Percentiles rank a stretch among this genome's conserved stretches.
Conservation (phyloP, 1,140 invertebrate species). For the Coenobita brevimanus region DNA sequence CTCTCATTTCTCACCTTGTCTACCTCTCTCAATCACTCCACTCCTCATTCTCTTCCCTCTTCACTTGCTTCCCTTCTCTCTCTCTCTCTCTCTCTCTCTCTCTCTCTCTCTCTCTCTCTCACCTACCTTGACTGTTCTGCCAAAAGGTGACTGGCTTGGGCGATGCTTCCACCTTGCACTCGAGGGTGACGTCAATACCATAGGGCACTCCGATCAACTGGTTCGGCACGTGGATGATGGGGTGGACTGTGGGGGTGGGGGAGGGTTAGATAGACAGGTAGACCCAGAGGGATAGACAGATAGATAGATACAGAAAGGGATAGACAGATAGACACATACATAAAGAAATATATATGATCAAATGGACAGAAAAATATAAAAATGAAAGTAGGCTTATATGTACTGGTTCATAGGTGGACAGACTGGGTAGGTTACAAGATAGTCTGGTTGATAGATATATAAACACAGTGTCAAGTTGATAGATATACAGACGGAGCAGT, state of each 20-base stretch:
- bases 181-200: conserved; percentile 73
- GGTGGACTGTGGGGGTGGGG: conserved; percentile 69
- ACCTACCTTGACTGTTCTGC: conserved; percentile 71
- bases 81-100: background rate
- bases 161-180: conserved; percentile 74
- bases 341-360: too few relatives aligned
- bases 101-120: conserved; percentile 57
- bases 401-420: too few relatives aligned
- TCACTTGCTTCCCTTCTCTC: background rate
- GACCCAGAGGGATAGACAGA: too few relatives aligned
- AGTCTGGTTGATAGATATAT: too few relatives aligned
- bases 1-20: conserved; percentile 54
- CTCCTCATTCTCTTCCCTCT: background rate
- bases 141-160: conserved; percentile 75
- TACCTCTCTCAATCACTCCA: conserved; percentile 19
- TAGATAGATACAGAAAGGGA: too few relatives aligned
- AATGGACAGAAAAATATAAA: too few relatives aligned
- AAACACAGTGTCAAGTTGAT: too few relatives aligned
- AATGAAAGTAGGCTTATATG: too few relatives aligned
- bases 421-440: too few relatives aligned
- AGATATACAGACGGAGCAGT: too few relatives aligned
- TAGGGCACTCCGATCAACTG: conserved; percentile 74
- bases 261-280: too few relatives aligned
- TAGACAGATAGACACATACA: too few relatives aligned
- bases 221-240: conserved; percentile 73